Evolutionary conservation across 2,113 vertebrate genomes (phyloP).

Genomic region (Felis catus): DNA sequence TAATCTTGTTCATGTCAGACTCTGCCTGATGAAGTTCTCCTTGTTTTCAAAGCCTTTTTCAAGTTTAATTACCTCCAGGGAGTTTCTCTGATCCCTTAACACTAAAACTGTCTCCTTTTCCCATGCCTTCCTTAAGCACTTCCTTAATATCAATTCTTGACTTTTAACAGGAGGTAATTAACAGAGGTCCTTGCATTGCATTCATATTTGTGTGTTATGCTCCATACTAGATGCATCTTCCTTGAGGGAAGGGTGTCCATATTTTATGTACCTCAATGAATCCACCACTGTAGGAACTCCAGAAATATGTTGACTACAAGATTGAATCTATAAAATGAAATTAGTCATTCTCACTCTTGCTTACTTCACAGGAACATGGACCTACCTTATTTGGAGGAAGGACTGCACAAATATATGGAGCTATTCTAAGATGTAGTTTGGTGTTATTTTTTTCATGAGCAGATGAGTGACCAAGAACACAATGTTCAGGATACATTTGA

Average conservation of each 20-base stretch:
- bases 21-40: neutral
- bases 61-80: neutral
- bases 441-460: neutral
- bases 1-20: neutral
- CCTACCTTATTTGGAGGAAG: neutral
- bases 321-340: conserved; percentile 4
- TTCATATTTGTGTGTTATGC: neutral
- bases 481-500: neutral
- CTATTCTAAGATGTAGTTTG: neutral
- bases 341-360: neutral
- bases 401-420: neutral
- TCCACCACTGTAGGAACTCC: neutral
- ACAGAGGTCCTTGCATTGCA: neutral
- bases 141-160: neutral
- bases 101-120: neutral
- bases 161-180: neutral
- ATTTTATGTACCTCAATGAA: neutral
- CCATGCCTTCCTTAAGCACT: neutral
- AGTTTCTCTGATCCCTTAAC: neutral
- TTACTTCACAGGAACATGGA: neutral
- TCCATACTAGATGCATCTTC: neutral
- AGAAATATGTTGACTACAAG: conserved; percentile 15
- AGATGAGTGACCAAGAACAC: neutral
- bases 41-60: neutral
- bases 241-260: neutral